Conservation (phyloP, 1,140 invertebrate genomes). For the Drosophila bocqueti region DNA sequence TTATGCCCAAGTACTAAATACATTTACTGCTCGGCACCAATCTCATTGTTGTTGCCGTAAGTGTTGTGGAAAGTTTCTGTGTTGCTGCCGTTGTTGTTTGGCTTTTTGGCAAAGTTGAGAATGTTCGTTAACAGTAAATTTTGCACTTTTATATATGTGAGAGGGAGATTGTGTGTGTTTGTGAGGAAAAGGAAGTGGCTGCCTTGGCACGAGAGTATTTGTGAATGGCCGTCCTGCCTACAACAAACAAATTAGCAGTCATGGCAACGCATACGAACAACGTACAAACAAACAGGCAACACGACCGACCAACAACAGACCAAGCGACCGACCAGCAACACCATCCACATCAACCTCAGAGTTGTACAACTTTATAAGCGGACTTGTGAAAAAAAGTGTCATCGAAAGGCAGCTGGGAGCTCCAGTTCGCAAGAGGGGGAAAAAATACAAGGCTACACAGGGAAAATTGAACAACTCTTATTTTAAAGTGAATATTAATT, state of each 20-base stretch:
- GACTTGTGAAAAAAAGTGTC: slow-evolving; percentile 65
- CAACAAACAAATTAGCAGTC: slow-evolving; percentile 81
- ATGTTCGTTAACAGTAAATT: slow-evolving; percentile 81
- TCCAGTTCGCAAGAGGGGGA: slow-evolving; percentile 26
- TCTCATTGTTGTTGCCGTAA: slow-evolving; percentile 74
- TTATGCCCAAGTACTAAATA: slow-evolving; percentile 73
- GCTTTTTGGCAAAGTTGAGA: slow-evolving; percentile 83
- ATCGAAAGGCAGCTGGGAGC: slow-evolving; percentile 41
- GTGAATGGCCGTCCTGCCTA: slow-evolving; percentile 77
- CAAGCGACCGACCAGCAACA: slow-evolving; percentile 33
- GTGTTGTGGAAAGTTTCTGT: slow-evolving; percentile 82
- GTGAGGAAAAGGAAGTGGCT: slow-evolving; percentile 12
- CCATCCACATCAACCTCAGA: slow-evolving; percentile 49
- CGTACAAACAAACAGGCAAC: slow-evolving; percentile 63
- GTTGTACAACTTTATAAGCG: slow-evolving; percentile 75
- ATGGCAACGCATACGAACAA: slow-evolving; percentile 67
- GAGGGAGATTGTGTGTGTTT: slow-evolving; percentile 3
- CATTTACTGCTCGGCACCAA: slow-evolving; percentile 59
- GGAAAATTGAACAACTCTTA: neutral
- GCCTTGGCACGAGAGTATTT: slow-evolving; percentile 19
- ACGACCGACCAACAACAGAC: slow-evolving; percentile 42
- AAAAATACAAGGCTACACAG: slow-evolving; percentile 14
- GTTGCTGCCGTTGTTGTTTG: slow-evolving; percentile 81
- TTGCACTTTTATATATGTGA: slow-evolving; percentile 61
- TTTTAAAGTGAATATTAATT: neutral